phyloP scores from a whole-genome alignment of 1,140 invertebrate genomes.

The Galendromus occidentalis region DNA sequence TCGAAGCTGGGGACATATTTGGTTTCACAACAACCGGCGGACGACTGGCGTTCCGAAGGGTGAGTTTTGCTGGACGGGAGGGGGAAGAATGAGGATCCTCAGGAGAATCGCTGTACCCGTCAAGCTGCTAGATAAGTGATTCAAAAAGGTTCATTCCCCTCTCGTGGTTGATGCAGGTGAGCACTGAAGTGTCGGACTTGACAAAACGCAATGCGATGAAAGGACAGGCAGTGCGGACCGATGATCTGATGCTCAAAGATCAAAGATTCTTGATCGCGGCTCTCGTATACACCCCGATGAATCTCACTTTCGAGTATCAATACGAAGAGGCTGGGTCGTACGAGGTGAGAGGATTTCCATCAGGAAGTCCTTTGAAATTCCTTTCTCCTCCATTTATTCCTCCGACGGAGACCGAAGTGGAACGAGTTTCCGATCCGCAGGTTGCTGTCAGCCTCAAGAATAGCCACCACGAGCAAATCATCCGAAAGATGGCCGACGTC shows the following conservation, averaged over 20 bases:
- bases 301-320: constrained; percentile 8
- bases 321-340: background rate
- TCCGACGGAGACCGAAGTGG: too few species aligned
- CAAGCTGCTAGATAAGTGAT: background rate
- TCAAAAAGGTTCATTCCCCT: constrained; percentile 13
- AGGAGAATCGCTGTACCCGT: too few species aligned
- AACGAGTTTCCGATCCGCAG: background rate
- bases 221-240: background rate
- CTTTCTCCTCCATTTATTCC: too few species aligned
- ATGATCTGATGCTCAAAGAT: background rate
- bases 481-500: constrained; percentile 14
- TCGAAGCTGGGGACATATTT: constrained; percentile 17
- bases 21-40: constrained; percentile 17
- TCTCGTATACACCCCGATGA: background rate
- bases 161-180: background rate
- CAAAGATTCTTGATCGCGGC: background rate
- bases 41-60: constrained; percentile 15
- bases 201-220: background rate
- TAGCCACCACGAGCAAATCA: constrained; percentile 13
- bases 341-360: background rate
- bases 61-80: background rate
- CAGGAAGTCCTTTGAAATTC: background rate
- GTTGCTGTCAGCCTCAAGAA: constrained; percentile 2
- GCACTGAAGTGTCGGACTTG: background rate
- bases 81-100: too few species aligned